Evolutionary conservation across 1,140 invertebrate genomes (phyloP), one percentile per base, ranked within the genome.

Genomic region (Whitmania pigra): DNA sequence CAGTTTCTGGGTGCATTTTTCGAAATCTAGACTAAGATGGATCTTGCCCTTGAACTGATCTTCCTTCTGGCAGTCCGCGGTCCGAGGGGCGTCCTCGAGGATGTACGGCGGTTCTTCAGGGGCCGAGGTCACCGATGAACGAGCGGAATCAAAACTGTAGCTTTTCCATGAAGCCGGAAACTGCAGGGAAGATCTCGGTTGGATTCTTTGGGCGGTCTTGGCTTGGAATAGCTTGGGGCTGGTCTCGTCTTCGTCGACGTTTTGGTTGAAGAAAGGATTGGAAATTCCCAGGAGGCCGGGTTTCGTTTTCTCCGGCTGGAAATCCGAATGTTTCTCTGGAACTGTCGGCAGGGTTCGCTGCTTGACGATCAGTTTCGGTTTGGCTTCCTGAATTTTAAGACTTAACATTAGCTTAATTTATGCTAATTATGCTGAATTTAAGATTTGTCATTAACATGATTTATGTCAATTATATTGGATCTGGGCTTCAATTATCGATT

Each of bases 281-380:
- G 57, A 7, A n/a, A 63, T 63, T 63, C 57, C 57, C 57, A 63
- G 18, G 29, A 22, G 22, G 15, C 57, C 57, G 22, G 22, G 57
- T 31, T 31, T 63, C 29, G 57, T 22, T 63, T 63, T 63, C 18
- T 31, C 4, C 22, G 15, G 57, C 11, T 63, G 57, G 29, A 63
- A 63, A 22, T 63, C 22, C 11, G 57, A 63, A 15, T 63, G 57
- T 15, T 63, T 63, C 18, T 63, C 57, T n/a, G 57, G 57, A 7
- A 63, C 29, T 7, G 57, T 31, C 15, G 57, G 57, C 29, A 63
- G 57, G 18, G 57, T 63, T 3, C 57, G 57, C 29, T 63, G 57
- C 29, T 63, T 63, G 22, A 31, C 29, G 11, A 63, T 63, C 20
- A 63, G 57, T 63, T 63, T 63, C 57, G 57, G 57, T 31, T 63